These are phyloP conservation scores for Apoda limacodes DNA, from an alignment of 2,888 invertebrate genomes.

Conservation along the genomic window DNA sequence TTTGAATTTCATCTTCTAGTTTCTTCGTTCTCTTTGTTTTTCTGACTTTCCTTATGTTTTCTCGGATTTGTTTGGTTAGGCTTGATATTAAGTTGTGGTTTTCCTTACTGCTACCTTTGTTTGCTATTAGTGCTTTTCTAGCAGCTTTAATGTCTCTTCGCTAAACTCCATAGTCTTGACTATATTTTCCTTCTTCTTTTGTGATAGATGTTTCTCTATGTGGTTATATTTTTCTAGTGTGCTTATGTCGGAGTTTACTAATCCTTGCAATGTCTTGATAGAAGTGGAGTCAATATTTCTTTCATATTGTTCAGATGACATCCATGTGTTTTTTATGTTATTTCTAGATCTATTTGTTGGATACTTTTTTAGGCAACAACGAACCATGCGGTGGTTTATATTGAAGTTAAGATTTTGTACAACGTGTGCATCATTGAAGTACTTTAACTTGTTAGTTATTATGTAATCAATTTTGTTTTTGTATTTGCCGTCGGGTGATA, in stretches of 20 bases:
- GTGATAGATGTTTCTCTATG: constrained; percentile 4
- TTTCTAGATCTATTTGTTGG: too few relatives aligned
- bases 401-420: too few relatives aligned
- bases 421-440: too few relatives aligned
- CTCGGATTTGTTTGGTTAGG: constrained; percentile 17
- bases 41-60: constrained; percentile 17
- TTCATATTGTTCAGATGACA: too few relatives aligned
- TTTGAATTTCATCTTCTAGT: constrained; percentile 15
- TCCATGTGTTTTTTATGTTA: too few relatives aligned
- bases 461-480: constrained; percentile 15
- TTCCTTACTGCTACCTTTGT: constrained; percentile 6
- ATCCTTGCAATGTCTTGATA: neutral
- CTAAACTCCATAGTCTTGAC: constrained; percentile 1
- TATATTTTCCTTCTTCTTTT: neutral
- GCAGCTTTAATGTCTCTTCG: constrained; percentile 1
- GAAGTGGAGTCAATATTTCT: too few relatives aligned
- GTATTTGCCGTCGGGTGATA: constrained; percentile 7
- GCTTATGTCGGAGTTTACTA: constrained; percentile 4
- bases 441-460: constrained; percentile 7
- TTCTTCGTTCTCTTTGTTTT: constrained; percentile 11
- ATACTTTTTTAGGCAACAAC: constrained; percentile 1
- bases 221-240: constrained; percentile 4
- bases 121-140: constrained; percentile 10
- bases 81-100: constrained; percentile 8
- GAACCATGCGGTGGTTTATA: too few relatives aligned